Conservation (phyloP, 2,113 vertebrate species). For the Collichthys lucidus region DNA sequence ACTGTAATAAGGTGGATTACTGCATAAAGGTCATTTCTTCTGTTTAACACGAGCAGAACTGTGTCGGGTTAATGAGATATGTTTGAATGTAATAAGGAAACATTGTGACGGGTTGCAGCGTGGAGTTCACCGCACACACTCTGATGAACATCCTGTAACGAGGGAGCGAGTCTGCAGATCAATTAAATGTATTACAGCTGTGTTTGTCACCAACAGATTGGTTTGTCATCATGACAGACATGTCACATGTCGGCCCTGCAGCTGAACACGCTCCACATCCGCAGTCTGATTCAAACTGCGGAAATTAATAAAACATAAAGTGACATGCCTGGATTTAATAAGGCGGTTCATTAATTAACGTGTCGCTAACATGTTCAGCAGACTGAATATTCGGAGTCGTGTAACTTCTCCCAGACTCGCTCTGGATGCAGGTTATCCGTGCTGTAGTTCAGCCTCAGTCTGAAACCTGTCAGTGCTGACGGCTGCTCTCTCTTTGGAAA, state of each 20-base stretch:
- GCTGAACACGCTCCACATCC: neutral
- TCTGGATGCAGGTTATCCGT: neutral
- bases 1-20: neutral
- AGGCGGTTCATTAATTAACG: neutral
- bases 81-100: neutral
- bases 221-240: neutral
- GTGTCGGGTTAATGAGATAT: neutral
- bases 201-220: neutral
- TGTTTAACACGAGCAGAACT: neutral
- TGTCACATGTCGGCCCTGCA: neutral
- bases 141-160: neutral
- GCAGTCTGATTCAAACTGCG: neutral
- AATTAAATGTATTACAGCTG: neutral
- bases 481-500: neutral
- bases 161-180: neutral
- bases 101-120: neutral
- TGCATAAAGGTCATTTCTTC: neutral
- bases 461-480: neutral
- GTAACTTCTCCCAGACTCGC: neutral
- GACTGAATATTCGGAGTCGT: neutral
- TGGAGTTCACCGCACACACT: too few species aligned
- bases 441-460: neutral
- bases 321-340: neutral
- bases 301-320: neutral
- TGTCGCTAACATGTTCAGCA: neutral